phyloP scores from a whole-genome alignment of 2,113 vertebrate genomes.

The Coregonus clupeaformis region DNA sequence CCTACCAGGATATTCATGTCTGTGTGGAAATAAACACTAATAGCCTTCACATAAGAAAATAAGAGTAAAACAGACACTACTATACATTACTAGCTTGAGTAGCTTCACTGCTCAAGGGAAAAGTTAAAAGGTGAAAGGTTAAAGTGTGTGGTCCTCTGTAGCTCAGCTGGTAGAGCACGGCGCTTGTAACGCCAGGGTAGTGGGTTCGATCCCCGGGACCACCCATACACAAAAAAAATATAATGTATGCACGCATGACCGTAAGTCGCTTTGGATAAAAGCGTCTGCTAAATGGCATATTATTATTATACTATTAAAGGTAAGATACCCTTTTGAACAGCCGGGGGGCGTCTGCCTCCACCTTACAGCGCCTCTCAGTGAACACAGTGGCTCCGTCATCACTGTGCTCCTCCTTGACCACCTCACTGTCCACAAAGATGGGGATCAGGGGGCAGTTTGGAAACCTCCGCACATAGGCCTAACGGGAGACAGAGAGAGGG shows the following conservation, averaged over 20 bases:
- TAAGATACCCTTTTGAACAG: conserved; percentile 88
- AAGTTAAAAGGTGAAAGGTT: background rate
- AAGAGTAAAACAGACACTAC: too few species aligned
- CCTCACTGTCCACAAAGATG: conserved; percentile 92
- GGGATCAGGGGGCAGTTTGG: conserved; percentile 92
- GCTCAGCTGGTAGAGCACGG: too few species aligned
- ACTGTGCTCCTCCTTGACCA: conserved; percentile 80
- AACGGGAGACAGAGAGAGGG: background rate
- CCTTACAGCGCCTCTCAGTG: conserved; percentile 86
- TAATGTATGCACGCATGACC: too few species aligned
- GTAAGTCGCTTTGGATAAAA: too few species aligned
- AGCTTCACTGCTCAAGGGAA: background rate
- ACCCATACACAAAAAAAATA: too few species aligned
- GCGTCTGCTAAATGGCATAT: too few species aligned
- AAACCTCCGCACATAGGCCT: conserved; percentile 93
- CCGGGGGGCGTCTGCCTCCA: conserved; percentile 90
- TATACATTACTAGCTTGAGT: background rate
- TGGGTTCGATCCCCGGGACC: too few species aligned
- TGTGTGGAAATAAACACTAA: too few species aligned
- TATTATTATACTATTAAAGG: too few species aligned
- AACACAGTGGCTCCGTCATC: conserved; percentile 80
- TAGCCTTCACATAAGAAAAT: too few species aligned
- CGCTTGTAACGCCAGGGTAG: too few species aligned
- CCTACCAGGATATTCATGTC: background rate
- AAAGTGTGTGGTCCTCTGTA: too few species aligned